A percentile compares a stretch with the other conserved stretches of the same genome.
phyloP scores from a whole-genome alignment of 2,797 vertebrate species.

The Lindbergichthys nudifrons region DNA sequence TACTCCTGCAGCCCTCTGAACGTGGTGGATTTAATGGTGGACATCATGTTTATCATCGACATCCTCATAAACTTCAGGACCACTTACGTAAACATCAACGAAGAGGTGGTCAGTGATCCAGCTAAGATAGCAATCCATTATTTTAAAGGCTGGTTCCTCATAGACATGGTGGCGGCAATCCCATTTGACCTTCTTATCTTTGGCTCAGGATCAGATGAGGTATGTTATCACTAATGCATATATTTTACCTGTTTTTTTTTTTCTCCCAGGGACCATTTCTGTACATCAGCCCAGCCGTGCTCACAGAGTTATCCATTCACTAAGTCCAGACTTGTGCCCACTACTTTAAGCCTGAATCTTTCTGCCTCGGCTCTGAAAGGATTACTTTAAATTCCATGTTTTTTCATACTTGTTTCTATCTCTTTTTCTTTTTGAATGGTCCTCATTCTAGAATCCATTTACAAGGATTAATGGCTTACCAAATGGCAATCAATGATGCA shows the following conservation, averaged over 20 bases:
- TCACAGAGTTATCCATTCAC: constrained; percentile 59
- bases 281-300: constrained; percentile 41
- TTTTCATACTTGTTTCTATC: constrained; percentile 43
- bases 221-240: constrained; percentile 79
- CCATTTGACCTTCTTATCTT: constrained; percentile 99
- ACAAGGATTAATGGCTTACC: constrained; percentile 87
- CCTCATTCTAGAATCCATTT: constrained; percentile 85
- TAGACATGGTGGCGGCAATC: constrained; percentile 99
- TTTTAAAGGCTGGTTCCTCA: constrained; percentile 99
- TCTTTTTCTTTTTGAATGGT: constrained; percentile 81
- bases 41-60: constrained; percentile 99
- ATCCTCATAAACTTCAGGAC: constrained; percentile 99
- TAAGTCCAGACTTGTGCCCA: constrained; percentile 70
- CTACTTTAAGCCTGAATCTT: constrained; percentile 76
- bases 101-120: constrained; percentile 99
- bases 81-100: constrained; percentile 97
- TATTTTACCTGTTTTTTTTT: constrained; percentile 38
- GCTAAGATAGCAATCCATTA: constrained; percentile 99
- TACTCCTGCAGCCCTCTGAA: constrained; percentile 98
- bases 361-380: constrained; percentile 78
- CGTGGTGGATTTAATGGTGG: constrained; percentile 98
- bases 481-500: constrained; percentile 87
- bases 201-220: constrained; percentile 99
- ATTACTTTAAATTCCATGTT: constrained; percentile 82
- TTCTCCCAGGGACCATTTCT: constrained; percentile 53